A percentile compares a stretch with the other conserved stretches of the same genome.
Conservation (phyloP, 2,797 vertebrate species). For the Sebastes wilsoni region DNA sequence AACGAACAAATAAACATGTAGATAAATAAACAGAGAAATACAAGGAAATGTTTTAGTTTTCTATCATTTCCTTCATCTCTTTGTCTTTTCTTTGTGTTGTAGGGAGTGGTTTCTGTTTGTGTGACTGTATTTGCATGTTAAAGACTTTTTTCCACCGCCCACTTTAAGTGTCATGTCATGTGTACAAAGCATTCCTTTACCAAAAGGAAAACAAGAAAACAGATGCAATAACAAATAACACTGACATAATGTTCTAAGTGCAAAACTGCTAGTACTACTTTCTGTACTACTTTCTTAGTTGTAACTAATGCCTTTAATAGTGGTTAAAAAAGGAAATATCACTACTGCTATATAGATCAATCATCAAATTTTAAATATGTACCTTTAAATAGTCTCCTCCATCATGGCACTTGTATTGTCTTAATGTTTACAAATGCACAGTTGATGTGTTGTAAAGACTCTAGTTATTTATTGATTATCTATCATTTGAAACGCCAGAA, state of each 20-base stretch:
- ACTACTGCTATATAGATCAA: background rate
- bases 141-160: too few relatives aligned
- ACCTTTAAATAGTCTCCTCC: background rate
- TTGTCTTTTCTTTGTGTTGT: too few relatives aligned
- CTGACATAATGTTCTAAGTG: too few relatives aligned
- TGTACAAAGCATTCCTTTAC: background rate
- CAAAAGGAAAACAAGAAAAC: background rate
- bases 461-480: rapidly evolving
- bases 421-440: background rate
- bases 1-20: too few relatives aligned
- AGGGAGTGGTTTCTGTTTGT: too few relatives aligned
- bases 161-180: too few relatives aligned
- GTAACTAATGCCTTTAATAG: background rate
- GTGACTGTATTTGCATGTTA: too few relatives aligned
- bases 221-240: too few relatives aligned
- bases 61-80: too few relatives aligned
- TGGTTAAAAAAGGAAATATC: background rate
- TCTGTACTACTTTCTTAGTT: background rate
- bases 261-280: background rate
- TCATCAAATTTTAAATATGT: rapidly evolving
- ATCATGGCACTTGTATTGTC: background rate
- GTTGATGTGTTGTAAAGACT: background rate
- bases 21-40: too few relatives aligned
- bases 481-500: rapidly evolving
- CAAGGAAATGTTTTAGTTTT: too few relatives aligned